A percentile compares a stretch with the other conserved stretches of the same genome.
Evolutionary conservation across 1,140 invertebrate genomes (phyloP).

Genomic region (Pseudomyrmex gracilis): DNA sequence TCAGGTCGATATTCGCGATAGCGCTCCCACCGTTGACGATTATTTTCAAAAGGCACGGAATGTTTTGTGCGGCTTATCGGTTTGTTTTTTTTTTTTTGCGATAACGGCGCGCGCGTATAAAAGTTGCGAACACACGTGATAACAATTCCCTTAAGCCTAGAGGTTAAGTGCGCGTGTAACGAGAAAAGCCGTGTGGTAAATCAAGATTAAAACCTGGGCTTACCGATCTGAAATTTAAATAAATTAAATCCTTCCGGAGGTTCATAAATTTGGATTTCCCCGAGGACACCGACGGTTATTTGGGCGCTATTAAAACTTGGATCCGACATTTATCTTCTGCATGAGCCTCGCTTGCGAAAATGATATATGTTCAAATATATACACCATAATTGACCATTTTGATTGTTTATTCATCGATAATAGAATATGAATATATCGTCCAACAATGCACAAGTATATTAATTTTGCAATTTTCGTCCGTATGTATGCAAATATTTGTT

Average conservation of each 20-base stretch:
- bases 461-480: not conserved
- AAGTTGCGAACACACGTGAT: constrained; percentile 49
- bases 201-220: constrained; percentile 73
- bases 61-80: constrained; percentile 14
- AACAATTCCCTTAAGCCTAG: constrained; percentile 65
- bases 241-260: constrained; percentile 73
- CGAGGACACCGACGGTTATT: constrained; percentile 66
- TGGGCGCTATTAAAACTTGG: constrained; percentile 69
- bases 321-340: constrained; percentile 18
- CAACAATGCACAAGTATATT: not conserved
- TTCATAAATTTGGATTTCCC: constrained; percentile 75
- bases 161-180: constrained; percentile 49
- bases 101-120: not conserved
- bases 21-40: not conserved
- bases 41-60: not conserved
- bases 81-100: not conserved
- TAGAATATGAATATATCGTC: constrained; percentile 32
- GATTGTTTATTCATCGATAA: constrained; percentile 29
- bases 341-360: constrained; percentile 52
- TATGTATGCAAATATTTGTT: not conserved
- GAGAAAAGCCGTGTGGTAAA: constrained; percentile 76
- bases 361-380: constrained; percentile 25
- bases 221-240: constrained; percentile 73
- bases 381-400: constrained; percentile 38
- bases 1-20: not conserved